A percentile compares a stretch with the other conserved stretches of the same genome.
phyloP scores from a whole-genome alignment of 2,797 vertebrate species.

The Mormyrus proboscirostris region DNA sequence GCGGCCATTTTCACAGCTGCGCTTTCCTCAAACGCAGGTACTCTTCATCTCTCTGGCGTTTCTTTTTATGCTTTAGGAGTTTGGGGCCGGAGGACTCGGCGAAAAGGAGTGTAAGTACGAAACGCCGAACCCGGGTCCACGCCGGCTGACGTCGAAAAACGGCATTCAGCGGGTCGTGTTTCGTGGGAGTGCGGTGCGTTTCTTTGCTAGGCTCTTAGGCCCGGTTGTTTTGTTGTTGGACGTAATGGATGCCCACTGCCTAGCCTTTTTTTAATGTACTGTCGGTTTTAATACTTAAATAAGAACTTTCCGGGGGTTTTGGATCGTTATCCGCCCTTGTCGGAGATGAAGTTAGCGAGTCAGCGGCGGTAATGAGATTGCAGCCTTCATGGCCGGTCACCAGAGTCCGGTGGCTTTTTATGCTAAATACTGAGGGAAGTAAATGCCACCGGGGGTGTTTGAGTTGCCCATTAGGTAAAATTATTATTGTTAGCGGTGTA shows the following conservation, averaged over 20 bases:
- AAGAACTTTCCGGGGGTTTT: neutral
- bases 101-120: constrained; percentile 46
- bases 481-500: neutral
- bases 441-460: neutral
- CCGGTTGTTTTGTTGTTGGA: constrained; percentile 15
- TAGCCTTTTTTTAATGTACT: neutral
- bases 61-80: constrained; percentile 12
- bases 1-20: constrained; percentile 54
- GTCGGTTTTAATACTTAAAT: neutral
- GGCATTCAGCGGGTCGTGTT: neutral
- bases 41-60: neutral
- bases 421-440: neutral
- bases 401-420: neutral
- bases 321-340: neutral
- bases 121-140: neutral
- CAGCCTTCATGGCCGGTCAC: neutral
- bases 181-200: neutral
- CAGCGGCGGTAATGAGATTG: neutral
- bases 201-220: neutral
- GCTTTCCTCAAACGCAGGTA: constrained; percentile 12
- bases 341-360: neutral
- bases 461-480: neutral
- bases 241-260: neutral
- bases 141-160: neutral
- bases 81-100: constrained; percentile 24